Conservation (phyloP, 2,113 vertebrate species). For the Anolis carolinensis region DNA sequence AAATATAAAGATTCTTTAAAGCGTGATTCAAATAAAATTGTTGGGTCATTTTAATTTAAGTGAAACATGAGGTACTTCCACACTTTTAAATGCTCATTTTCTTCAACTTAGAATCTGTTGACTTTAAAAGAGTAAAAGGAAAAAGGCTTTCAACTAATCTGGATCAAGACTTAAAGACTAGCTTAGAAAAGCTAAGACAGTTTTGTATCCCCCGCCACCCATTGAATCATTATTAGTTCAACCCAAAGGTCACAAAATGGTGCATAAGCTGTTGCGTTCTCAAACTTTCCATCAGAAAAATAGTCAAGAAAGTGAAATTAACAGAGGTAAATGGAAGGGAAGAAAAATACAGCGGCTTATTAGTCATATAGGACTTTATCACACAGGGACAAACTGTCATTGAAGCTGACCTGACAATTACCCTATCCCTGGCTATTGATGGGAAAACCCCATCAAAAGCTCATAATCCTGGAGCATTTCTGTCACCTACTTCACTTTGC, state of each 20-base stretch:
- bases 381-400: no score
- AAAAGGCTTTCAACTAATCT: not conserved
- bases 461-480: no score
- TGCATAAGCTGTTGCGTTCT: not conserved
- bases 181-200: not conserved
- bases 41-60: conserved; percentile 25
- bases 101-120: not conserved
- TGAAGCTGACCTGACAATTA: no score
- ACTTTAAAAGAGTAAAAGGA: not conserved
- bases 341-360: no score
- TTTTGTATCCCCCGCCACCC: no score
- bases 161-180: not conserved
- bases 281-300: not conserved
- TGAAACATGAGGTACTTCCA: not conserved
- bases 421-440: no score
- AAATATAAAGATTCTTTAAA: conserved; percentile 25
- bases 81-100: not conserved
- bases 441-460: no score
- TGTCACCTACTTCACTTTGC: no score
- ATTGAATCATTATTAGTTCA: not conserved
- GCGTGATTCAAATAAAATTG: not conserved
- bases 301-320: not conserved
- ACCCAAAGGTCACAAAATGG: not conserved
- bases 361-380: no score
- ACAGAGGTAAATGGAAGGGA: not conserved